Conservation (phyloP, 1,140 invertebrate species). For the Leptoteleia sp. region DNA sequence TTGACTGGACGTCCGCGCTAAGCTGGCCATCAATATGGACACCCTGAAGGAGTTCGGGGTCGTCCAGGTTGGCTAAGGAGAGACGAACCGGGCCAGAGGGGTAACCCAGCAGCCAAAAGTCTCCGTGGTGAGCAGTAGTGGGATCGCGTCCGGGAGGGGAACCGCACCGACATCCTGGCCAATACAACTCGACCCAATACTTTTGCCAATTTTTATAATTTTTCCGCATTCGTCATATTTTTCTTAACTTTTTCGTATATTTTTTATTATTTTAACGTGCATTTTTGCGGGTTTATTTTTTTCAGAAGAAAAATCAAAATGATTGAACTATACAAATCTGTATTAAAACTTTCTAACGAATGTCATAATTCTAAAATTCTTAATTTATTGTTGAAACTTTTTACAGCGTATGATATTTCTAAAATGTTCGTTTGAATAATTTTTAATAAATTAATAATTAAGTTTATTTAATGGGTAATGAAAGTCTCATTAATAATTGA, state of each 20-base stretch:
- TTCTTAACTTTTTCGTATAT: slow-evolving; percentile 31
- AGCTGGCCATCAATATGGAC: slow-evolving; percentile 96
- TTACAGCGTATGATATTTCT: too few species aligned
- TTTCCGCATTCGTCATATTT: slow-evolving; percentile 28
- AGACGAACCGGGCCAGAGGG: slow-evolving; percentile 97
- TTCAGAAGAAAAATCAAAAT: too few species aligned
- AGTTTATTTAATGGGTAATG: too few species aligned
- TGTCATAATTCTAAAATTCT: too few species aligned
- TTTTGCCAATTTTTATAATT: slow-evolving; percentile 82
- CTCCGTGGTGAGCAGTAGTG: slow-evolving; percentile 97
- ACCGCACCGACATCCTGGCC: slow-evolving; percentile 89
- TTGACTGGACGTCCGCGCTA: slow-evolving; percentile 93
- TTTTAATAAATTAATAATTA: too few species aligned
- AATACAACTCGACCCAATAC: slow-evolving; percentile 91
- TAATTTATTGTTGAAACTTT: too few species aligned
- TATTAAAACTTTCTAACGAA: too few species aligned
- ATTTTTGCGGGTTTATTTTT: slow-evolving; percentile 9
- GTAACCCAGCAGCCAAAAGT: slow-evolving; percentile 98
- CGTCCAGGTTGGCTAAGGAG: slow-evolving; percentile 96
- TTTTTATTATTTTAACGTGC: too few species aligned
- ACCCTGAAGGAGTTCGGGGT: slow-evolving; percentile 88
- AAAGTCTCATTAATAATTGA: too few species aligned
- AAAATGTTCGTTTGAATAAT: too few species aligned
- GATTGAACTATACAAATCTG: too few species aligned
- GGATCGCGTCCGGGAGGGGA: slow-evolving; percentile 97